Base-by-base conservation (phyloP, 2,888 invertebrate genomes). In the Corythucha ciliata region DNA sequence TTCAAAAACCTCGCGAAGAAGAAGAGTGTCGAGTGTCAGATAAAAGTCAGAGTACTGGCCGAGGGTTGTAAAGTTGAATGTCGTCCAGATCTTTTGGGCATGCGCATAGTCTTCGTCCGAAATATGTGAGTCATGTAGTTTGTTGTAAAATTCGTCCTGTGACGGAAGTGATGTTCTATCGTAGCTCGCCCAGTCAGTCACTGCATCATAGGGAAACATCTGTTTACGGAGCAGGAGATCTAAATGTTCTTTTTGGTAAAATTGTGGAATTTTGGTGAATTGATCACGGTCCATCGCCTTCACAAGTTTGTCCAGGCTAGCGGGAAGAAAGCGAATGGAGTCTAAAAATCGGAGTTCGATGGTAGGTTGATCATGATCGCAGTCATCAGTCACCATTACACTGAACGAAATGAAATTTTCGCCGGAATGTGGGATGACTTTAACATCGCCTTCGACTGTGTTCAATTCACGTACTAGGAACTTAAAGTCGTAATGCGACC, bases 1-100 rank as follows among this genome's bases (percentile, higher is more conserved):
- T 56, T 68, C 67, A 56, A 67, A 66, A 4, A 68, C 57, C 52
- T 68, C 67, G 3, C 63, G 61, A 27, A 66, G 52, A 2, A 67
- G 55, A 14, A 67, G 50, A 5, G 68, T 61, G 55, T 69, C 67
- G 1, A 62, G 63, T 58, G 64, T 66, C 27, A 68, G 33, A 54
- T 67, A 67, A 3, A 66, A 25, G 36, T 66, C 63, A 2, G 61
- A 58, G 51, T 68, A 68, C 44, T 66, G 64, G 0, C 62, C 63
- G 18, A 68, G 51, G 25, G 52, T 64, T 24, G 58, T 34, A 34
- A 61, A 61, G 1, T 61, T 41, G 45, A 69, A 68, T 20, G 24
- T 42, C 1, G 53, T 10, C 65, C 66, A 68, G 0, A 67, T 62
- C 5, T 55, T 57, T 40, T 57, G 21, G 4, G 67, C 66, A 58